Evolutionary conservation across 1,140 invertebrate species (phyloP), one percentile per base, ranked within the genome.

Genomic region (Sitophilus oryzae): DNA sequence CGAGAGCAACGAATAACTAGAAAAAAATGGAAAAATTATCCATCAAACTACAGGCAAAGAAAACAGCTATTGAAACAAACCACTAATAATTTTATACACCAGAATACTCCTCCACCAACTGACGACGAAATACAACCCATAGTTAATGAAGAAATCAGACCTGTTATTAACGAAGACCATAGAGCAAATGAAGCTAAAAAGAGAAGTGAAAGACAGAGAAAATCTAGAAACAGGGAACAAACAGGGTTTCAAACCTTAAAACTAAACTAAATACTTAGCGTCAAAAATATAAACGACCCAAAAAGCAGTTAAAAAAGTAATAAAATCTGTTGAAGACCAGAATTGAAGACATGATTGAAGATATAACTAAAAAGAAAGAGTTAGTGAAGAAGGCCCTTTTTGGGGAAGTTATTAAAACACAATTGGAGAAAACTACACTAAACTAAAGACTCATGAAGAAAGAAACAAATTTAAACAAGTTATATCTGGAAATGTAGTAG

Each of bases 321-420:
- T 45, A 38, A 55, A 55, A 55, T 54, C 56, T 40, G 21, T 23
- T n/a, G n/a, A 51, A 56, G 22, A 56, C 48, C 37, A 56, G 47
- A 52, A 56, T 56, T 50, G 35, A 40, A 56, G 54, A 52, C n/a
- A 56, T 10, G 36, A 38, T n/a, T 38, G 11, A 38, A 8, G 3
- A 38, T n/a, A 38, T 4, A 4, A 14, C 9, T 38, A 38, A 38
- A 14, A 38, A 2, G 14, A 38, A 38, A n/a, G 36, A 38, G n/a
- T n/a, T n/a, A n/a, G n/a, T n/a, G 14, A 14, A 61, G 40, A 61
- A 56, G 40, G 56, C 52, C n/a, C 52, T 63, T 53, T 63, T 63
- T 40, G 59, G 56, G 0, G 56, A 63, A 52, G 46, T 61, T 59
- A 56, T 63, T 50, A 59, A 58, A 56, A 53, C 22, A 15, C 55